These are phyloP conservation scores for Delichon dasypus DNA, from an alignment of 2,797 vertebrate species.

Conservation along the genomic window DNA sequence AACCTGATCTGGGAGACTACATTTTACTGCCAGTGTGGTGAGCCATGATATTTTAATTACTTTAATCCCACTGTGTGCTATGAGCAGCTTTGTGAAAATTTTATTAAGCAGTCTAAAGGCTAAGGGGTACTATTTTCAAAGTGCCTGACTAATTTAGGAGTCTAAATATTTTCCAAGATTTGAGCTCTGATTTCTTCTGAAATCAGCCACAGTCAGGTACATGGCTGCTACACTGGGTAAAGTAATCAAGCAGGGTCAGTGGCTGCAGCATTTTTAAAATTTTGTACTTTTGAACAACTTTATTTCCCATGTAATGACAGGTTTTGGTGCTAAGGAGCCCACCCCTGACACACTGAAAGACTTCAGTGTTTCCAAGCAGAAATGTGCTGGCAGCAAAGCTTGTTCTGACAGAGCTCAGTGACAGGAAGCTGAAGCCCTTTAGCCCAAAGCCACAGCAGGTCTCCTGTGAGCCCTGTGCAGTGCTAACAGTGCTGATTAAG, in stretches of 20 bases:
- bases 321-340: not conserved
- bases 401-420: not conserved
- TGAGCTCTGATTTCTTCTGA: not conserved
- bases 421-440: not conserved
- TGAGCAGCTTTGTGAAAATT: slow-evolving; percentile 41
- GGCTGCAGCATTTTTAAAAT: not conserved
- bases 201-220: not conserved
- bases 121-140: slow-evolving; percentile 22
- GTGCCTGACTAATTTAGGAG: not conserved
- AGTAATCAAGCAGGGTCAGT: not conserved
- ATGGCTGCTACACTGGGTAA: not conserved
- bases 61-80: slow-evolving; percentile 8
- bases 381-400: not conserved
- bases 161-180: not conserved
- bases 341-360: not conserved
- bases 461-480: not conserved
- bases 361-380: not conserved
- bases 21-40: not conserved
- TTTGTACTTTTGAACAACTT: not conserved
- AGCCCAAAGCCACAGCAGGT: not conserved
- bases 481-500: not conserved
- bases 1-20: not conserved
- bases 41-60: slow-evolving; percentile 30
- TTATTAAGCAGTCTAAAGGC: slow-evolving; percentile 6
- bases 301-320: not conserved